Conservation (phyloP, 2,888 invertebrate species). For the Eupithecia subfuscata region DNA sequence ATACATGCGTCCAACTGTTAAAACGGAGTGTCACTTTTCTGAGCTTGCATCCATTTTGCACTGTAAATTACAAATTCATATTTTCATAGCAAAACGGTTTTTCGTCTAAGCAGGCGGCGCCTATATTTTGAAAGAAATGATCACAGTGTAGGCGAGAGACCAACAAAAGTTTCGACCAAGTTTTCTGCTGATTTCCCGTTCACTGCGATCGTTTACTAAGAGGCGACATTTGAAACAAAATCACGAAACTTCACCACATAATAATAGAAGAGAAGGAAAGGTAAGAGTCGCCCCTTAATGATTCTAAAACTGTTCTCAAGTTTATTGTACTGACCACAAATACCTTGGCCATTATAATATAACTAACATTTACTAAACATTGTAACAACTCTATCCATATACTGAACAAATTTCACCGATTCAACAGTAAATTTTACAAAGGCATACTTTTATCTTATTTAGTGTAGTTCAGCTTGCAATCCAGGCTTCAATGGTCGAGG, state of each 20-base stretch:
- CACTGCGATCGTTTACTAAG: neutral
- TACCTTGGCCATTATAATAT: neutral
- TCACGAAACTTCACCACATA: neutral
- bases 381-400: constrained; percentile 22
- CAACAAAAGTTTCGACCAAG: neutral
- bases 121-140: neutral
- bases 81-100: neutral
- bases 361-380: constrained; percentile 8
- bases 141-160: neutral
- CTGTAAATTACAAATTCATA: neutral
- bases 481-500: constrained; percentile 27
- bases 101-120: neutral
- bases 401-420: constrained; percentile 27
- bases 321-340: constrained; percentile 4
- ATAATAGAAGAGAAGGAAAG: neutral
- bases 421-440: constrained; percentile 40
- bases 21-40: neutral
- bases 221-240: neutral
- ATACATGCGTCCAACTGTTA: neutral
- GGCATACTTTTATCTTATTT: constrained; percentile 32
- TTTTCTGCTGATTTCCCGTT: neutral
- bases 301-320: neutral
- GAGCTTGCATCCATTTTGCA: neutral
- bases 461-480: constrained; percentile 25
- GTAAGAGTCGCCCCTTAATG: neutral